Percentiles rank a stretch among this genome's conserved stretches.
These are phyloP conservation scores for Emmelina monodactyla DNA, from an alignment of 2,888 invertebrate species.

Conservation along the genomic window DNA sequence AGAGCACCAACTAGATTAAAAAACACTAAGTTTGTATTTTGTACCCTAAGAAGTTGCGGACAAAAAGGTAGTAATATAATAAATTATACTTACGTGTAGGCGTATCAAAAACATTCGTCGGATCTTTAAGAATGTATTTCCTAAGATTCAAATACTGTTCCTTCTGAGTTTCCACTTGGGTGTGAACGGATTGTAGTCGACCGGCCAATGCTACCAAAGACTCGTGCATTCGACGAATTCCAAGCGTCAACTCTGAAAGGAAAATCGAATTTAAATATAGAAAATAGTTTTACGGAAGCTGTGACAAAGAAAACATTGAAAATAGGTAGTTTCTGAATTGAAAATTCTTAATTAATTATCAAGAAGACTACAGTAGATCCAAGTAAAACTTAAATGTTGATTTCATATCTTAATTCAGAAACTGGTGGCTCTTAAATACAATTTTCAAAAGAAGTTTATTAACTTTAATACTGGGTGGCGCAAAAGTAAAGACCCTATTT, in stretches of 20 bases:
- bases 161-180: slow-evolving; percentile 79
- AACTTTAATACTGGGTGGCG: too few relatives aligned
- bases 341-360: too few relatives aligned
- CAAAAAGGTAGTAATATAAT: neutral
- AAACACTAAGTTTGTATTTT: neutral
- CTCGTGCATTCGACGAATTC: slow-evolving; percentile 84
- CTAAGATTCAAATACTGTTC: slow-evolving; percentile 84
- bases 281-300: too few relatives aligned
- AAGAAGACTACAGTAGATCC: too few relatives aligned
- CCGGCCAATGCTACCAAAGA: slow-evolving; percentile 89
- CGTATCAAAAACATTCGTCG: slow-evolving; percentile 75
- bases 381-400: too few relatives aligned
- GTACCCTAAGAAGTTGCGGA: neutral
- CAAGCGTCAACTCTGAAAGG: slow-evolving; percentile 74
- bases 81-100: slow-evolving; percentile 25
- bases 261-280: too few relatives aligned
- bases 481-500: too few relatives aligned
- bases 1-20: neutral
- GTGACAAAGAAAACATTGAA: too few relatives aligned
- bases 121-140: slow-evolving; percentile 79
- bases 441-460: too few relatives aligned
- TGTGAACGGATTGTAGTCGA: slow-evolving; percentile 80
- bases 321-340: too few relatives aligned
- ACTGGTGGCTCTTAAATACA: too few relatives aligned
- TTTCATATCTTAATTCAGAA: too few relatives aligned